Base-by-base conservation (phyloP, 2,888 invertebrate genomes). In the Pristionchus entomophagus region DNA sequence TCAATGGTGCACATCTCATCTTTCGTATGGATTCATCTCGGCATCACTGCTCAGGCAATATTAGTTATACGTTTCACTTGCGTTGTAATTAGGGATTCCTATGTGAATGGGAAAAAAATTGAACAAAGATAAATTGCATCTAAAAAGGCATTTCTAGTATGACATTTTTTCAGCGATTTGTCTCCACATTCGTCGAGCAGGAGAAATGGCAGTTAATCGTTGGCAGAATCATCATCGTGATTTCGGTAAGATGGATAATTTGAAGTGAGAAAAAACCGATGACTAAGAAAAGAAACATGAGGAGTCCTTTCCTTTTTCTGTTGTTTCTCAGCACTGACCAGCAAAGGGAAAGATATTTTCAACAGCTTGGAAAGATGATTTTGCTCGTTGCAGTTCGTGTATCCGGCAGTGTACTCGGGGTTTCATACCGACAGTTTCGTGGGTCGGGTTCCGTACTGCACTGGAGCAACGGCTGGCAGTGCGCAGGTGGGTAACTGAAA, bases 391-490 rank as follows among this genome's bases (percentile, higher is more conserved):
- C 26, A 78, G 78, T 32, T 78, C 14, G 51, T 35, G 32, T 78
- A 78, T 22, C 32, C 78, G 19, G 10, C 12, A 5, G 35, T 38
- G 2, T 32, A 41, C 51, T 51, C 51, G 19, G 22, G n/a, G n/a
- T 78, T 26, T 19, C 32, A 32, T 2, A 35, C 19, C 5, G 78
- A 78, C 2, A 29, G 0, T 19, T 78, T 32, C 78, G 78, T 32
- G 8, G 78, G 78, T 3, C 49, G 78, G 8, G 78, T 78, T 0
- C 78, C 78, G n/a, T 78, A 78, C 35, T 78, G 78, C 22, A 78
- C 78, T 6, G 78, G 78, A 51, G 78, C 78, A 5, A 78, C 78
- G 5, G 32, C 49, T 5, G 41, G 78, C n/a, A 22, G 32, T 32
- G 12, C 6, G 0, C 26, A 53, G 78, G 78, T 78, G 10, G 0